Conservation (phyloP, 2,888 invertebrate species). For the Julus scanicus region DNA sequence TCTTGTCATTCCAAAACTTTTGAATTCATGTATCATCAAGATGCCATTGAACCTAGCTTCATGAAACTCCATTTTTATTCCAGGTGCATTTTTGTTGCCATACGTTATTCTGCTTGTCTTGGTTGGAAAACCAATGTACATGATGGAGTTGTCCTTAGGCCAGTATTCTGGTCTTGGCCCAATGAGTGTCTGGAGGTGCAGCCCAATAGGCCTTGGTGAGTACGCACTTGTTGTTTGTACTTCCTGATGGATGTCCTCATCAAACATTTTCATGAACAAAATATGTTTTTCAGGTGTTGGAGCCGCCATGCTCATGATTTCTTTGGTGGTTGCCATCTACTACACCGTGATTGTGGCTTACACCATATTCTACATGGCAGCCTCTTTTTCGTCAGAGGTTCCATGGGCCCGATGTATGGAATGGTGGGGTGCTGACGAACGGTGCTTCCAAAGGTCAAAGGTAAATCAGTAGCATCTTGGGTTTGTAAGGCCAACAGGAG, state of each 20-base stretch:
- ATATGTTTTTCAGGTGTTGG: conserved; percentile 63
- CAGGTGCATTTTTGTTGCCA: conserved; percentile 58
- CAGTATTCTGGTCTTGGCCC: conserved; percentile 57
- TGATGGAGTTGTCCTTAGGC: conserved; percentile 57
- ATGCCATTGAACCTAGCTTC: too few species aligned
- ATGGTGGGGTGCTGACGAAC: conserved; percentile 61
- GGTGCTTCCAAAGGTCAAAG: conserved; percentile 51
- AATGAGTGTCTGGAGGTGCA: conserved; percentile 58
- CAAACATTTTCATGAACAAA: background rate
- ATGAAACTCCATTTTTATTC: background rate
- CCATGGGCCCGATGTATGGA: conserved; percentile 75
- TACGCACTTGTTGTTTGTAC: background rate
- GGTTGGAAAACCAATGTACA: conserved; percentile 58
- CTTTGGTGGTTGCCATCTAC: conserved; percentile 77
- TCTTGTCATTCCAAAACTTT: background rate
- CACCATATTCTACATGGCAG: conserved; percentile 79
- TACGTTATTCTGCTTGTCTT: conserved; percentile 57
- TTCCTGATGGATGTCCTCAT: background rate
- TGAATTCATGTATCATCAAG: background rate
- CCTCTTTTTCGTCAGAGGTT: conserved; percentile 74
- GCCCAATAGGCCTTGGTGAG: conserved; percentile 58
- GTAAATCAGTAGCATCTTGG: background rate
- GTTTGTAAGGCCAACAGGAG: background rate
- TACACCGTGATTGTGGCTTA: conserved; percentile 85
- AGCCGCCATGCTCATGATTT: conserved; percentile 77